A percentile compares a stretch with the other conserved stretches of the same genome.
Conservation (phyloP, 2,113 vertebrate species). For the Laticauda laticaudata region DNA sequence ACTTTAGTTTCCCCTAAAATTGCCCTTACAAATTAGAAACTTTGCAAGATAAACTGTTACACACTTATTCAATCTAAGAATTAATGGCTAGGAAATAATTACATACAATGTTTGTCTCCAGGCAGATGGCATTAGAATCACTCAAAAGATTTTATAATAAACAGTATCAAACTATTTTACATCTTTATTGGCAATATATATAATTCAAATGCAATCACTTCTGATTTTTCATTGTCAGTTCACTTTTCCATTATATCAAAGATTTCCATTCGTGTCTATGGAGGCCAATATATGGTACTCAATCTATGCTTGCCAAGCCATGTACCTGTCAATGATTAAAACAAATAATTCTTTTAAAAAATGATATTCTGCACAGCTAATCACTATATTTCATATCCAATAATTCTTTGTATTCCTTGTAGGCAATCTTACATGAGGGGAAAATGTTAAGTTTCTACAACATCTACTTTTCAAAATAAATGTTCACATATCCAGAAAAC, state of each 20-base stretch:
- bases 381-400: background rate
- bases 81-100: background rate
- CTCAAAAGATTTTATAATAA: background rate
- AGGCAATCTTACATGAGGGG: background rate
- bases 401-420: background rate
- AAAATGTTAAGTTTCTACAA: background rate
- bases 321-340: background rate
- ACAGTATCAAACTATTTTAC: background rate
- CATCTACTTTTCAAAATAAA: background rate
- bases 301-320: background rate
- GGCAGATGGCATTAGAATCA: background rate
- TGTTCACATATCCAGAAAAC: background rate
- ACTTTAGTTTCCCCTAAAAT: background rate
- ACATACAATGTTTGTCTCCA: background rate
- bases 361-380: background rate
- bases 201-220: background rate
- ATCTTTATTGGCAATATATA: background rate
- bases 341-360: background rate
- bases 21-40: background rate
- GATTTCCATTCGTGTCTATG: background rate
- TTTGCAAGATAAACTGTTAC: background rate
- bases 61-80: background rate
- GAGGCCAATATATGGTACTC: background rate
- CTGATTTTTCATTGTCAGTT: background rate
- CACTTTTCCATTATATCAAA: background rate